phyloP scores from a whole-genome alignment of 2,888 invertebrate genomes.

The Cremastinae sp. region DNA sequence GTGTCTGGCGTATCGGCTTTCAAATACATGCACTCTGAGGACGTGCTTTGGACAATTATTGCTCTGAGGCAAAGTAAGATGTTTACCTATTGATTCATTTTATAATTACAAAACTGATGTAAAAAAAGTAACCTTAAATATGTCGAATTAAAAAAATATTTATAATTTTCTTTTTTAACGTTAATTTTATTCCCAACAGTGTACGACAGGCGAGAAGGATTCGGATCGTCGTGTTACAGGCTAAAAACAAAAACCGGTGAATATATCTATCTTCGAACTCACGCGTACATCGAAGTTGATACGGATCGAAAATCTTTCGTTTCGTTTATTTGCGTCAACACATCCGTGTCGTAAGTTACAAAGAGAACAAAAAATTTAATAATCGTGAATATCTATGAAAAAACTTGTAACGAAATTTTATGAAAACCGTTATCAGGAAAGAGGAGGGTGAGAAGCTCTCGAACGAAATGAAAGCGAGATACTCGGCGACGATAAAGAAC shows the following conservation, averaged over 20 bases:
- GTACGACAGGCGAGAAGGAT: slow-evolving; percentile 92
- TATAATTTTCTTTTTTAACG: background rate
- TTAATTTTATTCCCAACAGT: slow-evolving; percentile 81
- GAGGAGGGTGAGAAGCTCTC: slow-evolving; percentile 88
- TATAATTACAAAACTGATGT: no score
- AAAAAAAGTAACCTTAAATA: no score
- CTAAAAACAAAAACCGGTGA: slow-evolving; percentile 90
- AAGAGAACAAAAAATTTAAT: background rate
- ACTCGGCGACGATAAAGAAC: slow-evolving; percentile 83
- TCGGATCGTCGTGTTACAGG: slow-evolving; percentile 93
- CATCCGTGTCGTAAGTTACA: slow-evolving; percentile 83
- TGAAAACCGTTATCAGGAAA: slow-evolving; percentile 80
- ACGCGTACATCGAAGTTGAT: slow-evolving; percentile 92
- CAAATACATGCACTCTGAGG: slow-evolving; percentile 93
- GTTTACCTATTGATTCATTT: no score
- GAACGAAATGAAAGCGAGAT: slow-evolving; percentile 90
- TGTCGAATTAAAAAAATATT: no score
- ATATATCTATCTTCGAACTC: slow-evolving; percentile 91
- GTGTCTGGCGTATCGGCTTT: slow-evolving; percentile 94
- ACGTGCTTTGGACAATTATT: slow-evolving; percentile 93
- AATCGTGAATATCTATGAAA: background rate
- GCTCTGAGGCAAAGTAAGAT: slow-evolving; percentile 91
- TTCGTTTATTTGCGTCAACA: slow-evolving; percentile 93
- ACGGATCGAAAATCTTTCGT: slow-evolving; percentile 88
- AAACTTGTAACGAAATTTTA: slow-evolving; percentile 14